phyloP scores from a whole-genome alignment of 2,888 invertebrate genomes.

The Cabera pusaria region DNA sequence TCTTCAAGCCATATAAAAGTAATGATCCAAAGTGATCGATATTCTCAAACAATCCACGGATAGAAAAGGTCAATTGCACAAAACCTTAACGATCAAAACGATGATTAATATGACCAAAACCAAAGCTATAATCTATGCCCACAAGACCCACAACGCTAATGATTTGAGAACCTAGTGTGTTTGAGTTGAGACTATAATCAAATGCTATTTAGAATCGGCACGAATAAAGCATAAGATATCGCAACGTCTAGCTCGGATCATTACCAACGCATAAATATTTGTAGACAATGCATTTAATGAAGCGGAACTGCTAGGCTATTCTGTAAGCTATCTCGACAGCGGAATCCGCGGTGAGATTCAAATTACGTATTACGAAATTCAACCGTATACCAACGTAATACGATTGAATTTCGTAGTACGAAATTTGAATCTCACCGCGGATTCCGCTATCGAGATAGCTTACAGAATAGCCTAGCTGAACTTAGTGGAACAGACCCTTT shows the following conservation, averaged over 20 bases:
- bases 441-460: too few species aligned
- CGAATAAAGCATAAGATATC: constrained; percentile 14
- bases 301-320: too few species aligned
- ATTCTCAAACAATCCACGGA: constrained; percentile 1
- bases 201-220: constrained; percentile 22
- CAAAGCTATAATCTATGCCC: constrained; percentile 15
- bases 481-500: constrained; percentile 20
- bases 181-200: constrained; percentile 20
- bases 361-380: too few species aligned
- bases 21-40: background rate
- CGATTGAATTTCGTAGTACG: too few species aligned
- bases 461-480: constrained; percentile 13
- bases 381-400: too few species aligned
- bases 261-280: constrained; percentile 26
- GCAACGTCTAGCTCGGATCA: constrained; percentile 11
- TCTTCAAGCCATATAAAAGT: too few species aligned
- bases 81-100: constrained; percentile 12
- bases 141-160: constrained; percentile 14
- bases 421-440: too few species aligned
- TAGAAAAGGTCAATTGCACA: constrained; percentile 13
- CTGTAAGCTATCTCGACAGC: too few species aligned
- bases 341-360: too few species aligned
- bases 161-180: constrained; percentile 12
- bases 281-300: constrained; percentile 31
- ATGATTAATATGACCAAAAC: constrained; percentile 16